phyloP scores from a whole-genome alignment of 2,113 vertebrate species.

The Cinclus cinclus region DNA sequence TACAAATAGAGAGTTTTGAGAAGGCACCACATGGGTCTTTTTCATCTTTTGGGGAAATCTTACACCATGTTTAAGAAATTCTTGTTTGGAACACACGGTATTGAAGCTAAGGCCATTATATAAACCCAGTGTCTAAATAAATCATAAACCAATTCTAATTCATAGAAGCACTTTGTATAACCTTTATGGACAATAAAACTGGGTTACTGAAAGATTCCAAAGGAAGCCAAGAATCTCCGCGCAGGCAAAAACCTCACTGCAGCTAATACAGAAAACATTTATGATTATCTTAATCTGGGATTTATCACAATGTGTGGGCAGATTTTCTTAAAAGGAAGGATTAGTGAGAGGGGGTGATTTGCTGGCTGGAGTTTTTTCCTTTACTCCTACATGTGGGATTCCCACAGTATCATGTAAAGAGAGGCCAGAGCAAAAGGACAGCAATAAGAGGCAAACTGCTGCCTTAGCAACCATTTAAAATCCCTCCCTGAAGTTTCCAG shows the following conservation, averaged over 20 bases:
- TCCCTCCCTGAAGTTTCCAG: background rate
- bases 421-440: background rate
- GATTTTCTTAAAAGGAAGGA: background rate
- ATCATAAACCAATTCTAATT: background rate
- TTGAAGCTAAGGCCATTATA: background rate
- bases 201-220: background rate
- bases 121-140: background rate
- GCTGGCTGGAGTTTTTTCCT: background rate
- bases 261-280: background rate
- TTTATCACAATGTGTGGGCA: background rate
- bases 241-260: background rate
- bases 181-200: background rate
- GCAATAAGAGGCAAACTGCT: background rate
- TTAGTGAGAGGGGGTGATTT: background rate
- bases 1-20: background rate
- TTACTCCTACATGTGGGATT: background rate
- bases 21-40: background rate
- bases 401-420: background rate
- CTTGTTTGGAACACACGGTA: background rate
- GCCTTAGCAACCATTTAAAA: conserved; percentile 28
- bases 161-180: background rate
- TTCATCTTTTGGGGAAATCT: background rate
- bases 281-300: background rate
- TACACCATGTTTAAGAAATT: background rate
- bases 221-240: background rate